Conservation (phyloP, 1,140 invertebrate genomes). For the Atopsyche davidsoni region DNA sequence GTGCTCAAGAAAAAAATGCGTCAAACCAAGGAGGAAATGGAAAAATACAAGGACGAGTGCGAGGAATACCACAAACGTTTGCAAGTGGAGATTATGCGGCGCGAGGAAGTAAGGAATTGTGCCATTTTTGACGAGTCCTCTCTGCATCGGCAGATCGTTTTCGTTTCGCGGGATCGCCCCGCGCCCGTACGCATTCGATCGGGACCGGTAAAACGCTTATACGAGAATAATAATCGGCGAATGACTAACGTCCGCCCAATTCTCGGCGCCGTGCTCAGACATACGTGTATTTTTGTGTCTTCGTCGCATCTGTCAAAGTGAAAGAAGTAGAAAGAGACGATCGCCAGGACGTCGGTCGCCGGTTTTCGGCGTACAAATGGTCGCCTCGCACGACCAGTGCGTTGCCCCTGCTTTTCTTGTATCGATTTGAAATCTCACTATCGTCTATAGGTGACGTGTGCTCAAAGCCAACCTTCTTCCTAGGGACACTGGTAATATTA, state of each 20-base stretch:
- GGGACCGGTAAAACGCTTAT: slow-evolving; percentile 5
- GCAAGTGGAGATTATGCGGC: slow-evolving; percentile 82
- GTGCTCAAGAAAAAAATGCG: slow-evolving; percentile 99
- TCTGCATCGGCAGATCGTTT: neutral
- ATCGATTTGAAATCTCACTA: slow-evolving; percentile 21
- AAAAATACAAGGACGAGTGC: slow-evolving; percentile 93
- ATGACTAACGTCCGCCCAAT: slow-evolving; percentile 17
- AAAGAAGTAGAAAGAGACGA: slow-evolving; percentile 14
- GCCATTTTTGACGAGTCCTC: slow-evolving; percentile 8
- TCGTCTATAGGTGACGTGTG: slow-evolving; percentile 20
- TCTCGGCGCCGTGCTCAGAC: slow-evolving; percentile 2
- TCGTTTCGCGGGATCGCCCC: neutral
- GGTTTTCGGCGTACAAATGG: slow-evolving; percentile 17
- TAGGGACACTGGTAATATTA: too few species aligned
- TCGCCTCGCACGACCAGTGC: slow-evolving; percentile 6
- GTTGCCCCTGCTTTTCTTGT: slow-evolving; percentile 19
- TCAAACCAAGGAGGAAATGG: slow-evolving; percentile 95
- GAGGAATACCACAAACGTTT: slow-evolving; percentile 87
- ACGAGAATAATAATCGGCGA: neutral
- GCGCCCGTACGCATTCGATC: slow-evolving; percentile 6
- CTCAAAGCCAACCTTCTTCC: too few species aligned
- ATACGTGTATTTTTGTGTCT: slow-evolving; percentile 10
- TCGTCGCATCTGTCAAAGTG: slow-evolving; percentile 19
- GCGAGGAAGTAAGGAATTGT: slow-evolving; percentile 83
- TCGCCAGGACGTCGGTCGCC: slow-evolving; percentile 6